These are phyloP conservation scores for Crotalus helleri DNA, from an alignment of 2,113 vertebrate genomes.

Conservation along the genomic window DNA sequence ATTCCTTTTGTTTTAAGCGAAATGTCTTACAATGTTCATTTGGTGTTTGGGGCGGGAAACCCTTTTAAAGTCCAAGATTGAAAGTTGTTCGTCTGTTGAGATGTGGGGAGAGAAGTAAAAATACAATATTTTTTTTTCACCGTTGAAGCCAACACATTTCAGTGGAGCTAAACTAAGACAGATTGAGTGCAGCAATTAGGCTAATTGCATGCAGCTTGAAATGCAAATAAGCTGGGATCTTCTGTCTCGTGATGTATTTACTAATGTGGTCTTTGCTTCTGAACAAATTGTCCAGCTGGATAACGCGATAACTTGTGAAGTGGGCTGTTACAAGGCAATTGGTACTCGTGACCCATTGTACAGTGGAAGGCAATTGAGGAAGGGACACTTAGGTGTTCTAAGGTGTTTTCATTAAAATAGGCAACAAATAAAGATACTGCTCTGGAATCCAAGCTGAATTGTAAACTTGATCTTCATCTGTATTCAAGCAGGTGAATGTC, in stretches of 20 bases:
- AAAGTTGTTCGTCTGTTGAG: neutral
- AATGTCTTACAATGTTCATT: neutral
- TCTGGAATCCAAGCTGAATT: neutral
- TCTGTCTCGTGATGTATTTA: neutral
- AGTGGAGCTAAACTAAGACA: neutral
- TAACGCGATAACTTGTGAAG: neutral
- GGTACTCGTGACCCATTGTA: neutral
- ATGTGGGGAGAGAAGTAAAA: neutral
- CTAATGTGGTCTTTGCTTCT: constrained; percentile 16
- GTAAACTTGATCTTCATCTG: neutral
- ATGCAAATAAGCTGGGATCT: neutral
- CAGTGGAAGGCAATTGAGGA: neutral
- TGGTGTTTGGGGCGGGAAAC: neutral
- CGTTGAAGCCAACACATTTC: neutral
- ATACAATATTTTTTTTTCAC: neutral
- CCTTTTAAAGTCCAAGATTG: neutral
- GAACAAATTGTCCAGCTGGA: neutral
- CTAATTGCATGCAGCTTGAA: constrained; percentile 24
- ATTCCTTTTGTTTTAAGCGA: neutral
- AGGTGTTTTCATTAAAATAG: neutral
- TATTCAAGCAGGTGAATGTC: neutral
- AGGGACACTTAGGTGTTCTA: neutral
- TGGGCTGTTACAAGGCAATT: neutral
- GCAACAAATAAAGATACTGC: neutral
- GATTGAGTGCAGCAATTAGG: neutral